phyloP scores from a whole-genome alignment of 1,140 invertebrate species.

The Nebria ingens region DNA sequence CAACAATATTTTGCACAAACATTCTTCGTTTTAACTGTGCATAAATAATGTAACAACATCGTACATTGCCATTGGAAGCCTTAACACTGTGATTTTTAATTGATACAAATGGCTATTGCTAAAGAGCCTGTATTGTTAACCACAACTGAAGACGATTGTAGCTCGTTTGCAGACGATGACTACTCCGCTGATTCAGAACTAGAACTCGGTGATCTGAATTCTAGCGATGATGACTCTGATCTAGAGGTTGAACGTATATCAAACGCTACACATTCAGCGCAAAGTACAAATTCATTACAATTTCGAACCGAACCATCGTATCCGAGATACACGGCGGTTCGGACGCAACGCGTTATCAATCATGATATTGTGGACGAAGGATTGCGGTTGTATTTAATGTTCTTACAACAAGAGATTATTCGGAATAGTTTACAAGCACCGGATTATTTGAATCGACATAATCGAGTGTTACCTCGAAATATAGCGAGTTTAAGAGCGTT shows the following conservation, averaged over 20 bases:
- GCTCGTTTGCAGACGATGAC: background rate
- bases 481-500: background rate
- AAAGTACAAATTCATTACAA: background rate
- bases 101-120: background rate
- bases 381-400: background rate
- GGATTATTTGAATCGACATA: background rate
- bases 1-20: no score
- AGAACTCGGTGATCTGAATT: background rate
- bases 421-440: background rate
- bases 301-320: background rate
- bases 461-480: conserved; percentile 3
- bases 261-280: background rate
- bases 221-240: background rate
- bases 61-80: background rate
- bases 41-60: background rate
- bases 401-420: conserved; percentile 5
- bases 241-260: no score
- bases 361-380: conserved; percentile 7
- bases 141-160: background rate
- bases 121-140: background rate
- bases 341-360: background rate
- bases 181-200: background rate
- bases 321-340: background rate
- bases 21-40: no score
- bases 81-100: background rate